Conservation (phyloP, 2,113 vertebrate species). For the Cochlearius cochlearius region DNA sequence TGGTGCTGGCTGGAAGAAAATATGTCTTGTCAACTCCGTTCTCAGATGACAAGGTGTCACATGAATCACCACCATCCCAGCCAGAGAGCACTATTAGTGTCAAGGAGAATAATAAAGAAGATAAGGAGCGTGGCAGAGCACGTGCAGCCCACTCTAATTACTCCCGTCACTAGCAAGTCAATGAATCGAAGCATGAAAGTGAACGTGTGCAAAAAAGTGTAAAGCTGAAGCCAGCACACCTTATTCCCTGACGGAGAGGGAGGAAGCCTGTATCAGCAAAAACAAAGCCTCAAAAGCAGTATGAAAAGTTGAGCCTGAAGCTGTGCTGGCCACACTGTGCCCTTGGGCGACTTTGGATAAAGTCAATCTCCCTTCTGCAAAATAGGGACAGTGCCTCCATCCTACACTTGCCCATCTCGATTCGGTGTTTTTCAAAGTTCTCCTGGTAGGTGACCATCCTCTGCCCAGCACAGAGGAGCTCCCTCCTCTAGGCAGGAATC, state of each 20-base stretch:
- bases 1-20: neutral
- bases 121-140: neutral
- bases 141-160: neutral
- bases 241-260: neutral
- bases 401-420: neutral
- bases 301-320: neutral
- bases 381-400: neutral
- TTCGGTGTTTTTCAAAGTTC: neutral
- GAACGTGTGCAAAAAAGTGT: neutral
- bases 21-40: neutral
- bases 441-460: neutral
- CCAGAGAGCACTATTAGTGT: constrained; percentile 16
- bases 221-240: neutral
- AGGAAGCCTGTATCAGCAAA: neutral
- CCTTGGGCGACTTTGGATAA: neutral
- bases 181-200: neutral
- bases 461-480: neutral
- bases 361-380: neutral
- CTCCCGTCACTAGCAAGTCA: neutral
- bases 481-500: neutral
- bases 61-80: neutral
- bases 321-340: neutral
- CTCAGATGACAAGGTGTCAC: neutral
- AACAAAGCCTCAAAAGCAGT: neutral
- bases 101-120: constrained; percentile 23